Evolutionary conservation across 2,797 vertebrate species (phyloP), one percentile per base, ranked within the genome.

Genomic region (Sebastes iracundus): DNA sequence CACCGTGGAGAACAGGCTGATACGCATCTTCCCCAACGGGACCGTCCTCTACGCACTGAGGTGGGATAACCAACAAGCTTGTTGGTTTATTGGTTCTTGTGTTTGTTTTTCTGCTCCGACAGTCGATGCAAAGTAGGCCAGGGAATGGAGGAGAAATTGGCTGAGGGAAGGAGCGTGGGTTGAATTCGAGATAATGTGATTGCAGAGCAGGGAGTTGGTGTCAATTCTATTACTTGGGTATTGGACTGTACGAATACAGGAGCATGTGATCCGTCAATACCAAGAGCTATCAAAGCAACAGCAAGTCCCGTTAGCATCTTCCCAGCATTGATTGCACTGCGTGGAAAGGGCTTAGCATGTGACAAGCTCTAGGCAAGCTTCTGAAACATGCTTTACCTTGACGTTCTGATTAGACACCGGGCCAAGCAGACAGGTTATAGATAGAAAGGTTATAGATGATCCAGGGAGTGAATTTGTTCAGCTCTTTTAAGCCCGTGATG

Each of bases 1-100:
- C 91, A 98, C 97, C 5, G 97, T 98, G 84, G 97, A 98, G 89
- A 98, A 98, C 94, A 95, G 96, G 81, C 96, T 98, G 7, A 97
- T 98, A 91, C 96, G 97, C 88, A 98, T 98, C 94, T 98, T 98
- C 70, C 97, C 97, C 67, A 98, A 98, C 1, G 97, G 97, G 85
- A 98, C 97, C 3, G 97, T 98, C 69, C 94, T 98, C 65, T 98
- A 98, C 67, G 97, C 97, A 0, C 91, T 98, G 78, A 96, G 97
- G 97, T 97, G 68, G 58, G 88, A 32, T 14, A 52, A 62, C 3
- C 1, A 38, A 76, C 22, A 22, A 16, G 60, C 60, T 11, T 53
- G 22, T 52, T 32, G 27, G 14, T 56, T 76, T 35, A 74, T 77
- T 64, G 38, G 8, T 72, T 63, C 59, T 63, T 72, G 27, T 61